Evolutionary conservation across 2,888 invertebrate genomes (phyloP), one percentile per base, ranked within the genome.

Genomic region (Drosophila aldrichi): DNA sequence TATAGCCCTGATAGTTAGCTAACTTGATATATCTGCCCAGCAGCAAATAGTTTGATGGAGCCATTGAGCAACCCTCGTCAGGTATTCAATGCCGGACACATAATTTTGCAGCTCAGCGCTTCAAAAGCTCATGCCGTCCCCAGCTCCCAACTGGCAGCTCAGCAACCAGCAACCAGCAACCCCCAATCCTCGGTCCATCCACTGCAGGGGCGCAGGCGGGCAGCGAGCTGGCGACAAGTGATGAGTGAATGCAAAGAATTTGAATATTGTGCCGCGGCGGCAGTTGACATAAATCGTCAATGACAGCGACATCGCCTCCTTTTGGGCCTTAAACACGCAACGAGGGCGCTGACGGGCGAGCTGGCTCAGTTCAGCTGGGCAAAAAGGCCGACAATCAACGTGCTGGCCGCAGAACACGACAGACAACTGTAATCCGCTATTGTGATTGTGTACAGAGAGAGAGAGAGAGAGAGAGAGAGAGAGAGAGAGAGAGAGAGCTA

Each of bases 231-330:
- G 58, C 87, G 84, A 89, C 87, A 84, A 84, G 89, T 84, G 84
- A 88, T 88, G 90, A 89, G 90, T 86, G 86, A 86, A 91, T 91
- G 91, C 84, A 81, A 90, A 86, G 91, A 91, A 91, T 91, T 91
- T 91, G 91, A 91, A 91, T 91, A 89, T 88, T 88, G 80, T 91
- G 87, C 90, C 77, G 85, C 85, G 70, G 75, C 79, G 79, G 81
- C 90, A 80, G 80, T 83, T 91, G 91, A 91, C 91, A 92, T 91
- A 91, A 91, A 91, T 92, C 91, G 92, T 83, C 91, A 89, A 85
- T 91, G 91, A 91, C 92, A 91, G 90, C 83, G 79, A 90, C 90
- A 88, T 82, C 82, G 88, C 88, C 86, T 82, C 90, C 83, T 83
- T 82, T 84, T 81, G 89, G 89, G 89, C 76, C 84, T 76, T 60